Evolutionary conservation across 92 coral and sea anemone genomes (phyloP).

Genomic region (Umimayanthus kanabou): DNA sequence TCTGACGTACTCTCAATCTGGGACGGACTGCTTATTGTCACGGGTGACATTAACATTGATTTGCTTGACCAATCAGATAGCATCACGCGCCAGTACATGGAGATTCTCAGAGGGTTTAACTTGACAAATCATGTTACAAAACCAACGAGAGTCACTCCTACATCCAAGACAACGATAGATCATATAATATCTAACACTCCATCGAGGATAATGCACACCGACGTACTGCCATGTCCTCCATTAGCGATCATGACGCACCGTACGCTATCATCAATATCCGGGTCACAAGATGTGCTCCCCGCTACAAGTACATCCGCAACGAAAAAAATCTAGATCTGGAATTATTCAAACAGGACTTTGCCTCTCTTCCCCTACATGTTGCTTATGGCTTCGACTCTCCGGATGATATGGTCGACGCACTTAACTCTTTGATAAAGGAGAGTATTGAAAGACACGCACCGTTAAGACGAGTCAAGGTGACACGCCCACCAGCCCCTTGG

Average conservation of each 20-base stretch:
- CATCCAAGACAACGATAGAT: constrained; percentile 45
- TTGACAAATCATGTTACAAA: constrained; percentile 45
- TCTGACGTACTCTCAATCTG: no score
- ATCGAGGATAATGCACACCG: constrained; percentile 40
- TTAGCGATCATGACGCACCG: constrained; percentile 55
- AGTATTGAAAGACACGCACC: constrained; percentile 6
- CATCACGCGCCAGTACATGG: not conserved
- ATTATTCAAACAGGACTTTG: not conserved
- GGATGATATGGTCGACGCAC: constrained; percentile 29
- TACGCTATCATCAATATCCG: constrained; percentile 42
- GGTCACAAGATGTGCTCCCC: constrained; percentile 35
- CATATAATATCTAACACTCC: constrained; percentile 53
- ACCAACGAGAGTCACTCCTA: constrained; percentile 51
- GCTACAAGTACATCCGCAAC: constrained; percentile 36
- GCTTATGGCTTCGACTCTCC: constrained; percentile 29
- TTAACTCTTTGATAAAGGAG: constrained; percentile 15
- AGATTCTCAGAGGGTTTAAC: not conserved
- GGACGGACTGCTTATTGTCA: not conserved
- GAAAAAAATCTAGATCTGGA: not conserved
- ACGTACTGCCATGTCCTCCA: constrained; percentile 57
- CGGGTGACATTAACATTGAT: not conserved
- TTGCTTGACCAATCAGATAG: not conserved
- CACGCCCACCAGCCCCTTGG: constrained; percentile 81
- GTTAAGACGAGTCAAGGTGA: constrained; percentile 46
- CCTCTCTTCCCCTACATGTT: constrained; percentile 7